Evolutionary conservation across 2,113 vertebrate species (phyloP), one percentile per base, ranked within the genome.

Genomic region (Scatophagus argus): DNA sequence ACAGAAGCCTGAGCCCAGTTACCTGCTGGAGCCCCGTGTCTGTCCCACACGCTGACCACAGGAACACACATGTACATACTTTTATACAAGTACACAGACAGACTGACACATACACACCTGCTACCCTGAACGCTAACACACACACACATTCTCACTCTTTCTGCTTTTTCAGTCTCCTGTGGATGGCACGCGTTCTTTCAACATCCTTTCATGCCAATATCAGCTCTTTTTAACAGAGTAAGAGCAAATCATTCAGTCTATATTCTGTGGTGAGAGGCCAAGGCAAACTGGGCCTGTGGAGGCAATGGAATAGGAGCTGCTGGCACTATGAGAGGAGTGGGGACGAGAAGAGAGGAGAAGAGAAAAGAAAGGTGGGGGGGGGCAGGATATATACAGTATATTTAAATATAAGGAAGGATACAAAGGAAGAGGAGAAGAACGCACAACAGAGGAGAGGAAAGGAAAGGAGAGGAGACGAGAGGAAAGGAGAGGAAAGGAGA

Each of bases 161-260:
- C 16, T 41, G 61, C 52, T 74, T 79, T 87, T 75, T 64, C 66
- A 79, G 79, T 81, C 83, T 81, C 78, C 80, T 49, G 74, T 49
- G 75, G 83, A 87, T 65, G 79, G 78, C 74, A 82, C 46, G 25
- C 32, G 71, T 81, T 87, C 74, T 80, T 88, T 84, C 79, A 84
- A 88, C 85, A 87, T 79, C 62, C 44, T 81, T 74, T 63, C 77
- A 31, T 87, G 88, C 89, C 91, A 92, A 87, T 82, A 89, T 90
- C 88, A 88, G 85, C 88, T 83, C 85, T 84, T 84, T 91, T 84
- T 74, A 80, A 85, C 77, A 67, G 78, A 86, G 81, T 32, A 38
- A 60, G 41, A 88, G 84, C 80, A 90, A 91, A 90, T 88, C 71
- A 87, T 71, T 81, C 76, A 66, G 86, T 90, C 80, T 87, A 85